phyloP scores from a whole-genome alignment of 92 coral and sea anemone genomes.

The Isaurus tuberculatus region DNA sequence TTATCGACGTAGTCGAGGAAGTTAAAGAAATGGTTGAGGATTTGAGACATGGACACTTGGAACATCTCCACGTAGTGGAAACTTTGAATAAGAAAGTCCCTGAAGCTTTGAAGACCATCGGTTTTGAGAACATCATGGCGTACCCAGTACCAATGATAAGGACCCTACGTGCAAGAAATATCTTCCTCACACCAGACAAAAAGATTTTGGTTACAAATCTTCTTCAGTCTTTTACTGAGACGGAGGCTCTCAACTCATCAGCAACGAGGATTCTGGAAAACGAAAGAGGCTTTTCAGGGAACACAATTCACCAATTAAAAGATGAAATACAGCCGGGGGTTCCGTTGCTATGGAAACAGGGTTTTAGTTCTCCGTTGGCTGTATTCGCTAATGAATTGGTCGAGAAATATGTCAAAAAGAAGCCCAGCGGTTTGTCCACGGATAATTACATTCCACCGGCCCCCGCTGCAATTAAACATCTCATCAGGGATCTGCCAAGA shows the following conservation, averaged over 20 bases:
- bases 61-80: slow-evolving; percentile 3
- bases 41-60: not conserved
- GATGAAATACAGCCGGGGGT: not conserved
- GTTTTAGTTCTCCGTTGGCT: not conserved
- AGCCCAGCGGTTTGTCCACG: not conserved
- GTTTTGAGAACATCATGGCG: slow-evolving; percentile 4
- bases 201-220: not conserved
- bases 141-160: slow-evolving; percentile 10
- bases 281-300: not conserved
- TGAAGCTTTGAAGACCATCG: slow-evolving; percentile 9
- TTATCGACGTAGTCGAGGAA: not conserved
- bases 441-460: slow-evolving; percentile 26
- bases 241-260: not conserved
- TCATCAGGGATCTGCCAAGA: slow-evolving; percentile 38
- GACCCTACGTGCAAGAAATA: not conserved
- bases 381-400: not conserved
- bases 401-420: not conserved
- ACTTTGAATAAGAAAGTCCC: slow-evolving; percentile 20
- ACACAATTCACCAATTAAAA: not conserved
- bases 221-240: not conserved
- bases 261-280: not conserved
- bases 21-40: not conserved
- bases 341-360: slow-evolving; percentile 1
- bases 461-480: slow-evolving; percentile 43
- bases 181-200: not conserved